Evolutionary conservation across 1,140 invertebrate genomes (phyloP), one percentile per base, ranked within the genome.

Genomic region (Ceratina japonica): DNA sequence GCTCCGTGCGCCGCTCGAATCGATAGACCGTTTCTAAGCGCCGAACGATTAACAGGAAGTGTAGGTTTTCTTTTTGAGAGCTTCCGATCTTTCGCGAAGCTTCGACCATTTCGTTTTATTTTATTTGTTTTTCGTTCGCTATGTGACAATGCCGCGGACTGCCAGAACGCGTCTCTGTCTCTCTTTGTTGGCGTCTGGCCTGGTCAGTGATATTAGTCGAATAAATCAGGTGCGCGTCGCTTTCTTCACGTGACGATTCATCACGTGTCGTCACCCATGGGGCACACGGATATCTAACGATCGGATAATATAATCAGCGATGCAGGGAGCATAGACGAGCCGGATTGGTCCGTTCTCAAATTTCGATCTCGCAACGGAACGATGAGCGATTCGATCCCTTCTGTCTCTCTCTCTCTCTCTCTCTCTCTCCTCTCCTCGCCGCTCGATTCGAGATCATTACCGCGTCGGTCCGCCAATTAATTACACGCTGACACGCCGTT

Each of bases 191-290:
- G 63, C 73, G 27, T 10, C 0, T 3, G 12, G 52, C 73, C 73
- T 51, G 31, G 59, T 18, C 49, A 16, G n/a, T 7, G 54, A 37
- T 79, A 24, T 65, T 20, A 52, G 61, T 2, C 52, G 54, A 74
- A 79, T 64, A 73, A 74, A 79, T 72, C 31, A 65, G 15, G 18
- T 61, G 58, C 31, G 61, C 62, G 70, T 79, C 61, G 37, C 37
- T 61, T 72, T 73, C 24, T 22, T 62, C 77, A 24, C 37, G 77
- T 72, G 82, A 75, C 82, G 68, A 13, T 24, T 18, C 56, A 66
- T 22, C 76, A 54, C 56, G 75, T 66, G 83, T 83, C 70, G 77
- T 83, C 72, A 81, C 62, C 27, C n/a, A 31, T 31, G 27, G 27
- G 63, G 44, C n/a, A 66, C 7, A 0, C 69, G 13, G 3, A 15